Percentiles rank a stretch among this genome's conserved stretches.
Evolutionary conservation across 2,113 vertebrate genomes (phyloP).

Genomic region (Sterna hirundo): DNA sequence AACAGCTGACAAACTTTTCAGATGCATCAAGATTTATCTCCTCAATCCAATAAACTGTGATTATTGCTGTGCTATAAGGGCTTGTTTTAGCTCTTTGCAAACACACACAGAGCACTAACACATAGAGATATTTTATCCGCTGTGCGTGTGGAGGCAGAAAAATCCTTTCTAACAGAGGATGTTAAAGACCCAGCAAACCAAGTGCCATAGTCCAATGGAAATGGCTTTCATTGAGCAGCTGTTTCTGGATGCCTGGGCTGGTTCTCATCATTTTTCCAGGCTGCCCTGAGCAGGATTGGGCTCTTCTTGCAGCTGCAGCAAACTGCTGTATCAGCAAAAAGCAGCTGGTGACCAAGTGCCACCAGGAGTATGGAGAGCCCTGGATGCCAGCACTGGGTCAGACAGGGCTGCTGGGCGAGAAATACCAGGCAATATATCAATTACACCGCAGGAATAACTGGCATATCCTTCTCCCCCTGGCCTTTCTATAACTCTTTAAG

Average conservation of each 20-base stretch:
- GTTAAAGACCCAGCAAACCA: neutral
- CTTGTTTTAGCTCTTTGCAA: neutral
- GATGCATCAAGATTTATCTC: neutral
- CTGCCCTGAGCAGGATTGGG: neutral
- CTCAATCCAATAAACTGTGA: neutral
- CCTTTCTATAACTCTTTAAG: neutral
- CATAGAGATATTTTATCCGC: neutral
- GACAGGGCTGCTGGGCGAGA: neutral
- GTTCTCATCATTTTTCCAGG: neutral
- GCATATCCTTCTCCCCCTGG: neutral
- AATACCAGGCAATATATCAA: neutral
- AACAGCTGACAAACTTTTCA: neutral
- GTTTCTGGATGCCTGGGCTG: neutral
- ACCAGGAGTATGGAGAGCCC: neutral
- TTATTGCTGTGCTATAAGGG: neutral
- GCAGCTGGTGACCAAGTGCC: neutral
- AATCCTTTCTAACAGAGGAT: neutral
- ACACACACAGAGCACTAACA: rapidly evolving
- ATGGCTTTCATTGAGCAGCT: neutral
- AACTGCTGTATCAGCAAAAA: neutral
- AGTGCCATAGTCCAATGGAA: neutral
- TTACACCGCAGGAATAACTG: neutral
- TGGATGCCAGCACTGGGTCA: neutral
- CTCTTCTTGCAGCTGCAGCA: neutral
- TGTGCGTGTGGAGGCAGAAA: neutral